Evolutionary conservation across 2,888 invertebrate species (phyloP).

Genomic region (Palloptera scutellata): DNA sequence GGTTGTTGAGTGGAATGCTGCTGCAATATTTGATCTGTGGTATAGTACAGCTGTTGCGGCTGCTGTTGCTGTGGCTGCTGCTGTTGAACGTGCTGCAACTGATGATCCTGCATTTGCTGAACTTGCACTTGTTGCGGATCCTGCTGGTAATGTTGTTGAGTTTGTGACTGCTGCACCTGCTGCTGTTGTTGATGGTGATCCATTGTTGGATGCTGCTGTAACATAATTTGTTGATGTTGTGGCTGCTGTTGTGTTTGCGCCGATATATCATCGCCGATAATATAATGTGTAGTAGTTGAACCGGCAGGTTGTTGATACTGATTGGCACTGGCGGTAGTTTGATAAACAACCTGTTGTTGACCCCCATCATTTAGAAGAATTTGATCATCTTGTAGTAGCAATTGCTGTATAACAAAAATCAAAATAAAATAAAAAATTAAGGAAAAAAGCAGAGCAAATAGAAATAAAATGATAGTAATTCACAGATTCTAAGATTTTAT

Average conservation of each 20-base stretch:
- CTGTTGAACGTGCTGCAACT: slow-evolving; percentile 38
- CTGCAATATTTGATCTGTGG: slow-evolving; percentile 56
- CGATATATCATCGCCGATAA: slow-evolving; percentile 42
- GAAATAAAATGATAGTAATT: slow-evolving; percentile 12
- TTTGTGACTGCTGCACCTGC: slow-evolving; percentile 42
- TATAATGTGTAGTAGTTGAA: slow-evolving; percentile 43
- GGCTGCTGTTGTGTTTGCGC: slow-evolving; percentile 51
- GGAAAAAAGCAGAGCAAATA: slow-evolving; percentile 16
- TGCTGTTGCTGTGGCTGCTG: slow-evolving; percentile 46
- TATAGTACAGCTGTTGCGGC: slow-evolving; percentile 57
- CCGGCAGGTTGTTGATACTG: slow-evolving; percentile 48
- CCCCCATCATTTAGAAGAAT: slow-evolving; percentile 64
- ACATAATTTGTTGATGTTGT: slow-evolving; percentile 44
- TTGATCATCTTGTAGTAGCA: slow-evolving; percentile 59
- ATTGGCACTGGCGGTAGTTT: slow-evolving; percentile 48
- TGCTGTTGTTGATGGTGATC: slow-evolving; percentile 44
- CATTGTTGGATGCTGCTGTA: slow-evolving; percentile 45
- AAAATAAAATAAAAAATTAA: slow-evolving; percentile 9
- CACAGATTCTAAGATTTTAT: slow-evolving; percentile 35
- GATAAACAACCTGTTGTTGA: slow-evolving; percentile 64
- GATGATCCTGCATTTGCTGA: slow-evolving; percentile 42
- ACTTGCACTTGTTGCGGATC: slow-evolving; percentile 44
- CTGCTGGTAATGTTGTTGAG: slow-evolving; percentile 48
- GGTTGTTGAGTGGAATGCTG: slow-evolving; percentile 54
- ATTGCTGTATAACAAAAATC: slow-evolving; percentile 38